Base-by-base conservation (phyloP, 2,113 vertebrate species). In the Phylloscopus trochiloides region DNA sequence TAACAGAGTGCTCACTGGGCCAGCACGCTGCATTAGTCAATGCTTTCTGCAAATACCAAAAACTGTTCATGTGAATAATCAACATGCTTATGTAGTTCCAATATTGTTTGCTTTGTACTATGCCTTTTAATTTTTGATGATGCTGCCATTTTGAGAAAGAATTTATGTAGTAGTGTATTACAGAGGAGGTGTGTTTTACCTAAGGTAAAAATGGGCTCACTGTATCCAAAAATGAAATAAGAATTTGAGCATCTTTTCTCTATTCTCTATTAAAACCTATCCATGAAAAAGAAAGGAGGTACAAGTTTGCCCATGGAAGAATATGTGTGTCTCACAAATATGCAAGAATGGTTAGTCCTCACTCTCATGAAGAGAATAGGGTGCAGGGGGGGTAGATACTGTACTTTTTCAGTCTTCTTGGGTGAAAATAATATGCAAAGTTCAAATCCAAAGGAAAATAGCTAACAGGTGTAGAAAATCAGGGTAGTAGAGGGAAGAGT, bases 91-190 rank as follows among this genome's bases (percentile, higher is more conserved):
- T 68, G 76, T 72, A 86, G 68, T 79, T 94, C 47, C 76, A 55
- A 48, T 74, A 63, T 52, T 89, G 76, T 96, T 96, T 92, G 62
- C 61, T 75, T 78, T 92, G 48, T 91, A 34, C 65, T 29, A 7
- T 32, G 38, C 43, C 57, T 94, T 95, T 94, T 78, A 89, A 89
- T 94, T 95, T 92, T 95, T 94, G 73, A 94, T 91, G 83, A 55
- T 28, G 20, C 25, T 92, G 76, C 36, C 68, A 81, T 92, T 95
- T 87, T 87, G 73, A 81, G 65, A 61, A 32, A 36, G 38, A 59
- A 45, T 78, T 75, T 67, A 32, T 48, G 31, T 22, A 43, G 31
- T 22, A 43, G 26, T 21, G 14, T 75, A 17, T 48, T 58, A 55
- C 38, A 92, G 40, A 43, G 55, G 47, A n/a, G 14, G 15, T 21